A percentile compares a stretch with the other conserved stretches of the same genome.
These are phyloP conservation scores for Lonchura striata DNA, from an alignment of 2,113 vertebrate genomes.

Conservation along the genomic window DNA sequence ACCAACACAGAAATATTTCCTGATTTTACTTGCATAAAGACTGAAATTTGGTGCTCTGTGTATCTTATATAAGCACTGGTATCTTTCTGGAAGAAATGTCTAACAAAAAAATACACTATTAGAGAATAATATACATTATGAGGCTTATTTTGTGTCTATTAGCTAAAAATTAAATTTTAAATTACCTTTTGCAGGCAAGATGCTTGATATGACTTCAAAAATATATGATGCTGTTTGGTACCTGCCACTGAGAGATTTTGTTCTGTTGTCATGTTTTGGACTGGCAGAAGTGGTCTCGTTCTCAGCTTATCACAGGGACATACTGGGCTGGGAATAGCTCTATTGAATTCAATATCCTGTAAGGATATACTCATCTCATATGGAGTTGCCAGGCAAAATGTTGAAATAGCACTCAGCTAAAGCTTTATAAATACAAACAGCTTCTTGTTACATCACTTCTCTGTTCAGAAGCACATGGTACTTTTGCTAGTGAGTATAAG, in stretches of 20 bases:
- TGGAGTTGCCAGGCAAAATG: not conserved
- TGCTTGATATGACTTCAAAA: not conserved
- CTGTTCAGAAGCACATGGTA: not conserved
- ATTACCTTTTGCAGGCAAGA: not conserved
- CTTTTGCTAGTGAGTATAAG: not conserved
- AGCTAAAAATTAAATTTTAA: not conserved
- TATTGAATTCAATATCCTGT: not conserved
- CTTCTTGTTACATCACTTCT: not conserved
- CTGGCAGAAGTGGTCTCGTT: not conserved
- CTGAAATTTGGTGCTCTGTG: not conserved
- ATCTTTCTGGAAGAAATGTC: not conserved
- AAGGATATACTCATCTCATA: not conserved
- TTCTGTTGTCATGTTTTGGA: not conserved
- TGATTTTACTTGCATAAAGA: not conserved
- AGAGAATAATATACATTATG: not conserved
- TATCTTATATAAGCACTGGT: not conserved
- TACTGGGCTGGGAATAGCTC: not conserved
- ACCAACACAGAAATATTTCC: not conserved
- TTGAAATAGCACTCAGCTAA: not conserved
- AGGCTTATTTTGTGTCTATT: not conserved
- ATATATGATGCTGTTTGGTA: not conserved
- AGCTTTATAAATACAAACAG: not conserved
- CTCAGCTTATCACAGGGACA: not conserved
- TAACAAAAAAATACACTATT: not conserved
- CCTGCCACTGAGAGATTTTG: not conserved